A percentile compares a stretch with the other conserved stretches of the same genome.
Evolutionary conservation across 2,113 vertebrate species (phyloP).

Genomic region (Rhadina sibilatrix): DNA sequence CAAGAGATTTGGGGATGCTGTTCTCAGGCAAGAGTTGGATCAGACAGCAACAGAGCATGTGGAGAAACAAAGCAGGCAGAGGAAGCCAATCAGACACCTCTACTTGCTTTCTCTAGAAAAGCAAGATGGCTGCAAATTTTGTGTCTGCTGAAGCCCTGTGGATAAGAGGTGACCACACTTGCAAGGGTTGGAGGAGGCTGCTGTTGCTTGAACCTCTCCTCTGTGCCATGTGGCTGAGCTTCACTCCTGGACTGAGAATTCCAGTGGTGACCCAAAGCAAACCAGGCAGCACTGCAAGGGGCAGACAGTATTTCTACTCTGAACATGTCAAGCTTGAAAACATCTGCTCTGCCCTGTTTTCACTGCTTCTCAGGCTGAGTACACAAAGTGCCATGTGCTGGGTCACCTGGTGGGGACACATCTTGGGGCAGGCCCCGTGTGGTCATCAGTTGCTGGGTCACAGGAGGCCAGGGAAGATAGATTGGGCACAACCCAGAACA

Average conservation of each 20-base stretch:
- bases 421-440: background rate
- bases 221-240: background rate
- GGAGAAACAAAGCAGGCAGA: background rate
- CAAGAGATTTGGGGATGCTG: background rate
- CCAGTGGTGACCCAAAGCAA: background rate
- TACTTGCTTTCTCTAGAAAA: background rate
- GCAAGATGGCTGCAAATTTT: background rate
- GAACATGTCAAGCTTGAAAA: background rate
- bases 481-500: background rate
- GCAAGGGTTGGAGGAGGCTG: fast-evolving
- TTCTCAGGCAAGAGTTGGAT: background rate
- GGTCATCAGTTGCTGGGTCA: fast-evolving
- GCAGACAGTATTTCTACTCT: background rate
- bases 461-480: background rate
- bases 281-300: background rate
- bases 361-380: background rate
- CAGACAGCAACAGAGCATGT: background rate
- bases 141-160: background rate
- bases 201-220: background rate
- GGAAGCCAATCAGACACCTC: background rate
- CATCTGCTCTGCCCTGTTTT: background rate
- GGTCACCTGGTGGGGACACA: background rate
- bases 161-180: background rate
- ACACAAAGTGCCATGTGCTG: background rate
- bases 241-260: background rate